Conservation (phyloP, 2,113 vertebrate genomes). For the Tretioscincus oriximinensis region DNA sequence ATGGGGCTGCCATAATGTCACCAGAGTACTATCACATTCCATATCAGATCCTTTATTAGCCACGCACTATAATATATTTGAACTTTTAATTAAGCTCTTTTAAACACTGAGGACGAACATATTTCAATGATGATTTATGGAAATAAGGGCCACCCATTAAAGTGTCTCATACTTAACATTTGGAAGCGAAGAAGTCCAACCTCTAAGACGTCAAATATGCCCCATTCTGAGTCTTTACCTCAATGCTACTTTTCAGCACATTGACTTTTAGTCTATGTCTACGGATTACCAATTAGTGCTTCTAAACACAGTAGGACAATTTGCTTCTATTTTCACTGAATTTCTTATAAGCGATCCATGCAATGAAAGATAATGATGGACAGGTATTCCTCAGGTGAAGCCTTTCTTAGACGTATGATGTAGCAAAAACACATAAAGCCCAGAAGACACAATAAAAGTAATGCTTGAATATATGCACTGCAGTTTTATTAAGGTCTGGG, state of each 20-base stretch:
- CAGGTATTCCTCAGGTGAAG: conserved; percentile 39
- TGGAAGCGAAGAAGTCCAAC: neutral
- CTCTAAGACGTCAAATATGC: conserved; percentile 4
- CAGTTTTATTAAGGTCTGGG: no score
- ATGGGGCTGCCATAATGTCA: conserved; percentile 49
- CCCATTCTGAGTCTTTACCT: neutral
- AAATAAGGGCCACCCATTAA: conserved; percentile 43
- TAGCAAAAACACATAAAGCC: conserved; percentile 13
- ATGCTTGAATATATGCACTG: no score
- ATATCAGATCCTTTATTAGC: conserved; percentile 50
- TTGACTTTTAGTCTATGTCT: conserved; percentile 30
- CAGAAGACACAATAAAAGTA: neutral
- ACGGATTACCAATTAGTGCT: conserved; percentile 22
- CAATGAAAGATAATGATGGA: conserved; percentile 16
- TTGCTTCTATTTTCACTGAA: conserved; percentile 44
- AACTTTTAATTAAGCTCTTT: conserved; percentile 62
- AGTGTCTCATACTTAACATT: neutral
- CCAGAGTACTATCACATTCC: conserved; percentile 55
- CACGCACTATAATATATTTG: conserved; percentile 49
- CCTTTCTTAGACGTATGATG: conserved; percentile 19
- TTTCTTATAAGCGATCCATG: conserved; percentile 27
- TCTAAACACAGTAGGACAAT: conserved; percentile 47
- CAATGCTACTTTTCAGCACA: neutral
- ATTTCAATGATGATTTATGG: conserved; percentile 43
- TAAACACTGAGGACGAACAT: conserved; percentile 58